These are phyloP conservation scores for Onychostoma macrolepis DNA, from an alignment of 2,113 vertebrate genomes.

Conservation along the genomic window DNA sequence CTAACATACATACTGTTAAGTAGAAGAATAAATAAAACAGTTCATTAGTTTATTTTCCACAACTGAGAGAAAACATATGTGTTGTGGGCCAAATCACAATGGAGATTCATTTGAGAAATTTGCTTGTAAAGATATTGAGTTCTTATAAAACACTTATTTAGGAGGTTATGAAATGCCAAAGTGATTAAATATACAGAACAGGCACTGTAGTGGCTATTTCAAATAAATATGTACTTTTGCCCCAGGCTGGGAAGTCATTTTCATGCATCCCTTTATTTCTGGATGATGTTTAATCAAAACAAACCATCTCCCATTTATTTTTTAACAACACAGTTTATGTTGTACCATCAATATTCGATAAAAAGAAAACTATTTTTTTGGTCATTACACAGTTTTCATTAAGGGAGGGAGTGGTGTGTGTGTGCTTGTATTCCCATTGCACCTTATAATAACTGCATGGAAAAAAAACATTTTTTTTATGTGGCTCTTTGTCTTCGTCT, in stretches of 20 bases:
- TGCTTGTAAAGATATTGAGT: not conserved
- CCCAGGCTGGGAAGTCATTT: not conserved
- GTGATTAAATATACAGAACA: not conserved
- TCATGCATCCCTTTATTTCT: not conserved
- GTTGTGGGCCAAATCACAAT: not conserved
- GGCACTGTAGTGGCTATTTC: not conserved
- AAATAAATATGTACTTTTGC: slow-evolving; percentile 6
- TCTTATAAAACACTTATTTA: not conserved
- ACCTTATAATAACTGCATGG: not conserved
- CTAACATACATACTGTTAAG: not conserved
- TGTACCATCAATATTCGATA: not conserved
- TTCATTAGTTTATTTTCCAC: not conserved
- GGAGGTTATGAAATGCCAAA: not conserved
- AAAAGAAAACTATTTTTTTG: not conserved
- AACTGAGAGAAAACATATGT: not conserved
- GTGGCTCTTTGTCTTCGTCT: not conserved
- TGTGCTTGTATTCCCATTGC: not conserved
- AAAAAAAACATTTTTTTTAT: not conserved
- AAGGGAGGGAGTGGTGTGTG: not conserved
- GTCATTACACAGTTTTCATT: not conserved
- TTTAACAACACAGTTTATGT: not conserved
- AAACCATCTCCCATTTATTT: not conserved
- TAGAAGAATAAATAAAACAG: not conserved
- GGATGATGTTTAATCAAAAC: not conserved
- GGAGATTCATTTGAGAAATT: slow-evolving; percentile 5